Conservation (phyloP, 35 echinoderm and acorn worm species). For the Patiria miniata region DNA sequence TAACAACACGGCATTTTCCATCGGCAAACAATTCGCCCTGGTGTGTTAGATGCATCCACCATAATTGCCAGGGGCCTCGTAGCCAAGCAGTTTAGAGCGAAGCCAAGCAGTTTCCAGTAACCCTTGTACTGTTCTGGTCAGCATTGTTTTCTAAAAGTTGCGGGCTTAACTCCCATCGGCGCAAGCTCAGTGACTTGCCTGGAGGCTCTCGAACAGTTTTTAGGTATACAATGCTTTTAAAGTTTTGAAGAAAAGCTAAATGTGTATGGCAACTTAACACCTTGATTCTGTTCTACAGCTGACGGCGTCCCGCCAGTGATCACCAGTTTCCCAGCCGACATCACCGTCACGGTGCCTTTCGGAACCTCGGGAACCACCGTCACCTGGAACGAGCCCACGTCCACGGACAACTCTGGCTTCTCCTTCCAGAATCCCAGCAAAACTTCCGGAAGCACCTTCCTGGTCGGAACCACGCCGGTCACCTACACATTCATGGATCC, state of each 20-base stretch:
- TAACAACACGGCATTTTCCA: too few relatives aligned
- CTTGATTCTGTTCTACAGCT: background rate
- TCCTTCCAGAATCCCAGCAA: background rate
- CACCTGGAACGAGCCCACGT: slow-evolving; percentile 74
- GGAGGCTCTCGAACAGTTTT: too few relatives aligned
- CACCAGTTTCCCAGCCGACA: slow-evolving; percentile 53
- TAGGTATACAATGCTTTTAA: too few relatives aligned
- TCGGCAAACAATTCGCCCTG: too few relatives aligned
- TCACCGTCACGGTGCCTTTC: slow-evolving; percentile 28
- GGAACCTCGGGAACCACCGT: slow-evolving; percentile 22
- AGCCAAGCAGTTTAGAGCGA: background rate
- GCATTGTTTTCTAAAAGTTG: too few relatives aligned
- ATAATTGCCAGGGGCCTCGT: background rate
- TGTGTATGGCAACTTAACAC: background rate
- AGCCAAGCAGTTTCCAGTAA: too few relatives aligned
- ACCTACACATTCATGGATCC: slow-evolving; percentile 49
- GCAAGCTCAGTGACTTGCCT: too few relatives aligned
- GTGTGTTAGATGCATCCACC: background rate
- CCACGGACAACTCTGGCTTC: slow-evolving; percentile 66
- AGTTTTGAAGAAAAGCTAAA: background rate
- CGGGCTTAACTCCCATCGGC: too few relatives aligned
- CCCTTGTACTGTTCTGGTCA: too few relatives aligned
- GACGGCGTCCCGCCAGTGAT: slow-evolving; percentile 61
- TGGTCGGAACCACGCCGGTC: slow-evolving; percentile 20
- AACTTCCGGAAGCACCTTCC: slow-evolving; percentile 26